Conservation (phyloP, 92 coral and sea anemone species). For the Heteractis magnifica region DNA sequence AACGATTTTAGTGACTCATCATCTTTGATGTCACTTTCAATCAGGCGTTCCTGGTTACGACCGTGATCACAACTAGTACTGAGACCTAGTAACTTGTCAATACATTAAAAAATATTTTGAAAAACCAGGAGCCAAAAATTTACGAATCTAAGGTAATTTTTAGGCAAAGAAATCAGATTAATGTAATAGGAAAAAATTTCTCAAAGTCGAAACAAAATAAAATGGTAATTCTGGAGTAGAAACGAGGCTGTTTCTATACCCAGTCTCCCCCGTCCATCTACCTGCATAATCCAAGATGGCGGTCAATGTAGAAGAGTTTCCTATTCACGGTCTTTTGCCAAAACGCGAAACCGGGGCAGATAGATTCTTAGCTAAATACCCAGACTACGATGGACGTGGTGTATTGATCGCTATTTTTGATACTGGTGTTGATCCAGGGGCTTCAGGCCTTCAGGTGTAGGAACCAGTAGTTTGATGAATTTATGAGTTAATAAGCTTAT, state of each 20-base stretch:
- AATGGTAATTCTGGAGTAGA: not conserved
- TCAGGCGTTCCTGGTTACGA: constrained; percentile 26
- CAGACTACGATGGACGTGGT: constrained; percentile 91
- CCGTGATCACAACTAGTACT: not conserved
- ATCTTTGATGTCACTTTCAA: not conserved
- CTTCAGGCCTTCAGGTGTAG: constrained; percentile 87
- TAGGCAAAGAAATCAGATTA: not conserved
- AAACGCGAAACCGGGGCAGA: constrained; percentile 95
- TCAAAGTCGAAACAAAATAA: not conserved
- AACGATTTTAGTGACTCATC: constrained; percentile 21
- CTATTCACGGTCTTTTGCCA: constrained; percentile 89
- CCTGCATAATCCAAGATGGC: constrained; percentile 69
- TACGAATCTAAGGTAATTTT: not conserved
- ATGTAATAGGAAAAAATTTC: not conserved
- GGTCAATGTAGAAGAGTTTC: constrained; percentile 72
- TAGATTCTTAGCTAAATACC: constrained; percentile 78
- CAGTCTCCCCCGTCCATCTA: constrained; percentile 1
- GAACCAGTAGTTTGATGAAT: too few relatives aligned
- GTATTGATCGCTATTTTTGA: constrained; percentile 91
- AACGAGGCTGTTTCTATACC: constrained; percentile 10
- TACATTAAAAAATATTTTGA: not conserved
- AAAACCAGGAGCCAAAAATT: not conserved
- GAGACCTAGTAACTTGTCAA: not conserved
- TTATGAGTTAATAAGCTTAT: too few relatives aligned
- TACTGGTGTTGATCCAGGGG: constrained; percentile 98